A percentile compares a stretch with the other conserved stretches of the same genome.
phyloP scores from a whole-genome alignment of 2,797 vertebrate genomes.

The Argya squamiceps region DNA sequence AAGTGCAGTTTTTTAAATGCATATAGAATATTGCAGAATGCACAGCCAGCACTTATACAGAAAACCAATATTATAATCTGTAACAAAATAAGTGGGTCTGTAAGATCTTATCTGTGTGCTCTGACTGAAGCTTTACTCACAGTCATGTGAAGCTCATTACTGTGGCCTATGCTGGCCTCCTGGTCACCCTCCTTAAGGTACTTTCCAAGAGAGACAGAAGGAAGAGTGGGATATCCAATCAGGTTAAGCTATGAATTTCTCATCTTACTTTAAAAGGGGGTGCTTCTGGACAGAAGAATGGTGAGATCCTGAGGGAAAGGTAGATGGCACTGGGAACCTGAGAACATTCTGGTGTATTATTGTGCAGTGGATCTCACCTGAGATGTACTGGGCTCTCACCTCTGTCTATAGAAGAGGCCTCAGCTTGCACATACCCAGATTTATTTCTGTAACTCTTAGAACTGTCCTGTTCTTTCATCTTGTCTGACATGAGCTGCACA shows the following conservation, averaged over 20 bases:
- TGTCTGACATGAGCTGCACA: not conserved
- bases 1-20: not conserved
- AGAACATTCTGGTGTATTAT: not conserved
- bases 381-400: not conserved
- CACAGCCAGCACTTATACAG: accelerated
- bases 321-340: not conserved
- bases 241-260: not conserved
- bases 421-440: not conserved
- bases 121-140: not conserved
- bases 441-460: not conserved
- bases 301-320: not conserved
- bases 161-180: not conserved
- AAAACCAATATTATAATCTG: not conserved
- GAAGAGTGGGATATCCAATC: not conserved
- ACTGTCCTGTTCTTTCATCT: not conserved
- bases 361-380: not conserved
- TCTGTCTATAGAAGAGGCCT: not conserved
- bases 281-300: not conserved
- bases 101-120: not conserved
- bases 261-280: not conserved
- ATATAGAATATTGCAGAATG: not conserved
- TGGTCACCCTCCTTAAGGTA: not conserved
- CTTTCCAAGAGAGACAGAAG: not conserved
- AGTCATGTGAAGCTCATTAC: not conserved
- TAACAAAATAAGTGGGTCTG: not conserved